Percentiles rank a stretch among this genome's conserved stretches.
phyloP scores from a whole-genome alignment of 2,797 vertebrate genomes.

The Phataginus tetradactyla region DNA sequence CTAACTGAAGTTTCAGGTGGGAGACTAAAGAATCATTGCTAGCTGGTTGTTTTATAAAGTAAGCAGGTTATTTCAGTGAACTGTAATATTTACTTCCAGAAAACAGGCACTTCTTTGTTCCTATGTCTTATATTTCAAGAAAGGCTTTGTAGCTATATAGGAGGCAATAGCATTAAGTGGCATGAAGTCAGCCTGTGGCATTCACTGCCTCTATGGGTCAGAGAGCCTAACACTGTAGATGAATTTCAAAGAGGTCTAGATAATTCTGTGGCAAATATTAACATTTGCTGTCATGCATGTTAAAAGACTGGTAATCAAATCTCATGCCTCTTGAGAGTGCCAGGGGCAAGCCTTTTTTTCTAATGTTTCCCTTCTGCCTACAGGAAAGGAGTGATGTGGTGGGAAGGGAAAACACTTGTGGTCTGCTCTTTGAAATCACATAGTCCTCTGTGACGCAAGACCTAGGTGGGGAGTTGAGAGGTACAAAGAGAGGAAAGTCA shows the following conservation, averaged over 20 bases:
- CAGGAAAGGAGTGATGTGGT: not conserved
- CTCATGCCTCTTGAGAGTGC: constrained; percentile 82
- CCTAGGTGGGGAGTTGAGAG: not conserved
- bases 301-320: constrained; percentile 87
- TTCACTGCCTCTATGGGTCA: constrained; percentile 76
- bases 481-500: not conserved
- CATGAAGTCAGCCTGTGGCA: constrained; percentile 70
- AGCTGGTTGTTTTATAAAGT: constrained; percentile 9
- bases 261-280: constrained; percentile 79
- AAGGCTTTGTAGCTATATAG: not conserved
- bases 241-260: constrained; percentile 78
- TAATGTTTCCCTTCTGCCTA: fast-evolving
- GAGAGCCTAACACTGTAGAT: constrained; percentile 71
- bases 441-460: not conserved
- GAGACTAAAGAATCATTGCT: not conserved
- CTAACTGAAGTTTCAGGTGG: not conserved
- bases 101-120: constrained; percentile 38
- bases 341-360: not conserved
- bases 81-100: not conserved
- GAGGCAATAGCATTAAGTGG: not conserved
- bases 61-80: not conserved
- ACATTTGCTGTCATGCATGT: constrained; percentile 81
- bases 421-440: not conserved
- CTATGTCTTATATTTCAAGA: not conserved
- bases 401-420: not conserved